These are phyloP conservation scores for Gymnoscopelus microlampas DNA, from an alignment of 2,797 vertebrate genomes.

Conservation along the genomic window DNA sequence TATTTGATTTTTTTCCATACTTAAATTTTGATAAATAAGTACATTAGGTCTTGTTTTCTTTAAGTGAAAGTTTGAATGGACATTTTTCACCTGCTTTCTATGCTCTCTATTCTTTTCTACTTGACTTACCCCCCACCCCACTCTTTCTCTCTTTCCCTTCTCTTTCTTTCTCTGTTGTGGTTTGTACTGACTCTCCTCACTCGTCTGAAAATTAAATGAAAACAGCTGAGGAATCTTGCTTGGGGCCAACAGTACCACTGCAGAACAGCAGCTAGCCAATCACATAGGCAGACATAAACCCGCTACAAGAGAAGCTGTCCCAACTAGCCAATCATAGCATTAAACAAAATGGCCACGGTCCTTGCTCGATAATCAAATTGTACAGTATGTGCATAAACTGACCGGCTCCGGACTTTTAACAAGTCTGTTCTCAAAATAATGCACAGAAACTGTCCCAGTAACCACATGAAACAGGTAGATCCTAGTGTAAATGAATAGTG, in stretches of 20 bases:
- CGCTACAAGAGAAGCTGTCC: constrained; percentile 20
- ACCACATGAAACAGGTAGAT: background rate
- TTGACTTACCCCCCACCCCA: background rate
- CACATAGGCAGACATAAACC: constrained; percentile 20
- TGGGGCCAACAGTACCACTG: constrained; percentile 67
- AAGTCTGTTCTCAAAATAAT: background rate
- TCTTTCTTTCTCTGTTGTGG: constrained; percentile 56
- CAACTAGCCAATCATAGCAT: constrained; percentile 39
- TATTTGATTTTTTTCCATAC: too few species aligned
- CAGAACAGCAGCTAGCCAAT: constrained; percentile 54
- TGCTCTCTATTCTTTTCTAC: background rate
- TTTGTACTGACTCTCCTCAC: constrained; percentile 54
- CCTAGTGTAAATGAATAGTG: background rate
- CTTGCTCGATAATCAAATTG: constrained; percentile 27
- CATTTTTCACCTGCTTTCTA: background rate
- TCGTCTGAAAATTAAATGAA: constrained; percentile 76
- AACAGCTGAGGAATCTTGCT: constrained; percentile 82
- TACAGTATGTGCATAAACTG: background rate
- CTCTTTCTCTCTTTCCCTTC: constrained; percentile 16
- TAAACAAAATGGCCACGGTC: constrained; percentile 31
- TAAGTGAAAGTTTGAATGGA: background rate
- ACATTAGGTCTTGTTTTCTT: background rate
- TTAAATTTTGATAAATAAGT: background rate
- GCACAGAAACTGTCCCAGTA: background rate
- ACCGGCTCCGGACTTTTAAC: background rate